A percentile compares a stretch with the other conserved stretches of the same genome.
Conservation (phyloP, 2,113 vertebrate genomes). For the Rana temporaria region DNA sequence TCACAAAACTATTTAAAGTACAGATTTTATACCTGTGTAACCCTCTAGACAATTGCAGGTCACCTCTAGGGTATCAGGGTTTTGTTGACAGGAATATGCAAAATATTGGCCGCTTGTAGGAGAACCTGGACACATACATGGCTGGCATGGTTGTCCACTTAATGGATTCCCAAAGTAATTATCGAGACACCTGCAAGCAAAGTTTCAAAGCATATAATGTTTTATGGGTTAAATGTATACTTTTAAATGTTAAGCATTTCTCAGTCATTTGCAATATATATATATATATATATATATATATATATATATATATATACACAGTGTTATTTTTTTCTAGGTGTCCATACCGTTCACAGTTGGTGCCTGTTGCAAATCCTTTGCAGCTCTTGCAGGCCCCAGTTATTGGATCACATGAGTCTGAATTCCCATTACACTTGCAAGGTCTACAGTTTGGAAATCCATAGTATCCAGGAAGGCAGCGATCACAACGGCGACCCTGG, state of each 20-base stretch:
- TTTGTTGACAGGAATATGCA: slow-evolving; percentile 78
- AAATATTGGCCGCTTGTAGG: slow-evolving; percentile 78
- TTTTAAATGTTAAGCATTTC: too few species aligned
- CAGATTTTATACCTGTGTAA: slow-evolving; percentile 74
- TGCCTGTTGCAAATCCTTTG: slow-evolving; percentile 71
- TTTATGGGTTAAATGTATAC: too few species aligned
- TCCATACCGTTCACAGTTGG: slow-evolving; percentile 76
- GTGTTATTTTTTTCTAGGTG: too few species aligned
- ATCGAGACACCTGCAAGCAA: slow-evolving; percentile 76
- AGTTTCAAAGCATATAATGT: background rate
- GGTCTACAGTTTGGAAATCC: slow-evolving; percentile 81
- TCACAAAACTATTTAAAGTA: slow-evolving; percentile 4
- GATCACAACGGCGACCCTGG: slow-evolving; percentile 74
- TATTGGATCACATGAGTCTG: slow-evolving; percentile 75
- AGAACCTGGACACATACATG: slow-evolving; percentile 81
- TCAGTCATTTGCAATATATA: too few species aligned
- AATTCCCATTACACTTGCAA: slow-evolving; percentile 76
- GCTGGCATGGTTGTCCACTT: slow-evolving; percentile 71
- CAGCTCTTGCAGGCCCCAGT: slow-evolving; percentile 78
- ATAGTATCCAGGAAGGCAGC: slow-evolving; percentile 76
- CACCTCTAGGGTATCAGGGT: slow-evolving; percentile 69
- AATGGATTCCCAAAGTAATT: slow-evolving; percentile 81
- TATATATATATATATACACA: too few species aligned
- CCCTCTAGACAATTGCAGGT: slow-evolving; percentile 78
- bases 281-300: background rate